Evolutionary conservation across 2,113 vertebrate species (phyloP).

Genomic region (Tachysurus vachellii): DNA sequence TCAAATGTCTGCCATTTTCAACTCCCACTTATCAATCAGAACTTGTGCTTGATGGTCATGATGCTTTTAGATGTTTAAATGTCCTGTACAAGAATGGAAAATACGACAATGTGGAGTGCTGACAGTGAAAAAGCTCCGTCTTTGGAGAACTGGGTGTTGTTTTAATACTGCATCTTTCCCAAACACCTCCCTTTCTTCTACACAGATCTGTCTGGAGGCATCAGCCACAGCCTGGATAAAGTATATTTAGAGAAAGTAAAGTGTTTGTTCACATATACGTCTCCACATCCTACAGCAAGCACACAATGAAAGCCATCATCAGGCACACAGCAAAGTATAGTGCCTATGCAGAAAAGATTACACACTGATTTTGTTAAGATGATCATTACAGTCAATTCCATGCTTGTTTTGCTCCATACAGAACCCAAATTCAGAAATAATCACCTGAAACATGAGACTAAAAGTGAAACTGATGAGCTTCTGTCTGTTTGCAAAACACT

Average conservation of each 20-base stretch:
- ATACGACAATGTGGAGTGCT: not conserved
- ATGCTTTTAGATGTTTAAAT: not conserved
- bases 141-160: not conserved
- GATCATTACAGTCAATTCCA: not conserved
- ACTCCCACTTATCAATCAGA: conserved; percentile 7
- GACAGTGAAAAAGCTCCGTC: not conserved
- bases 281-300: conserved; percentile 17
- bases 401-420: conserved; percentile 2
- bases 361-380: conserved; percentile 17
- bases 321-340: not conserved
- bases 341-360: not conserved
- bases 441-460: conserved; percentile 16
- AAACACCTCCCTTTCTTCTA: conserved; percentile 30
- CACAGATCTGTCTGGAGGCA: conserved; percentile 21
- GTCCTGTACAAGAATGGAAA: not conserved
- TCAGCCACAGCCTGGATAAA: conserved; percentile 36
- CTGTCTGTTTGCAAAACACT: conserved; percentile 19
- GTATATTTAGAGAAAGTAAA: conserved; percentile 35
- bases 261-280: conserved; percentile 31
- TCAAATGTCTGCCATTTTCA: not conserved
- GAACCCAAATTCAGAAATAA: conserved; percentile 11
- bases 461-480: conserved; percentile 13
- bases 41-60: not conserved
- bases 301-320: conserved; percentile 35
- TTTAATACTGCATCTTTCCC: conserved; percentile 29